A percentile compares a stretch with the other conserved stretches of the same genome.
These are phyloP conservation scores for Piaya cayana DNA, from an alignment of 2,113 vertebrate species.

Conservation along the genomic window DNA sequence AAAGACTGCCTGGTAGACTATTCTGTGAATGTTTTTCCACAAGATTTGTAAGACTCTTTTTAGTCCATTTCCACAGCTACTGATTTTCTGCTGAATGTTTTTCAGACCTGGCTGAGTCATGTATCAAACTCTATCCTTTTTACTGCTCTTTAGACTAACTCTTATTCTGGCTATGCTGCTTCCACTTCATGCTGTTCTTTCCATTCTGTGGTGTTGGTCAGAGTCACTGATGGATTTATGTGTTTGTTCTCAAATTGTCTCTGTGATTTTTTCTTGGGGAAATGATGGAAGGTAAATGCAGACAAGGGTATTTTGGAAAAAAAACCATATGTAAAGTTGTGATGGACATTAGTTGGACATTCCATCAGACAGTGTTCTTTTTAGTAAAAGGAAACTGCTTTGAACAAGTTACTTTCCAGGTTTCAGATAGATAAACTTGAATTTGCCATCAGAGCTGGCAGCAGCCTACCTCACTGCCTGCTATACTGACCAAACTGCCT, in stretches of 20 bases:
- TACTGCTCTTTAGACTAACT: neutral
- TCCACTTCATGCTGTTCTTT: neutral
- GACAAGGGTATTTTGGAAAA: neutral
- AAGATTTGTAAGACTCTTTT: neutral
- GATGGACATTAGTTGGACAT: neutral
- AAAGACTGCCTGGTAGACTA: neutral
- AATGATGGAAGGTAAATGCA: neutral
- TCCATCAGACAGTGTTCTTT: neutral
- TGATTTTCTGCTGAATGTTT: neutral
- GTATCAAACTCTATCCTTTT: neutral
- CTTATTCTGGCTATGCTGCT: neutral
- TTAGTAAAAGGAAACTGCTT: neutral
- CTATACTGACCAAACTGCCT: neutral
- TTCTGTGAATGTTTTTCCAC: neutral
- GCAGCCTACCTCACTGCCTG: neutral
- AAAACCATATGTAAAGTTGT: neutral
- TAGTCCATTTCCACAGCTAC: neutral
- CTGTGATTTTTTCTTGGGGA: neutral
- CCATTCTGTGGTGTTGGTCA: neutral
- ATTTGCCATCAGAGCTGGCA: neutral
- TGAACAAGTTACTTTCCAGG: neutral
- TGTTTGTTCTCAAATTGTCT: neutral
- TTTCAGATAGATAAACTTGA: neutral
- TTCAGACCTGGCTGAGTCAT: neutral
- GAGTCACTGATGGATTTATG: neutral